Evolutionary conservation across 2,113 vertebrate species (phyloP).

Genomic region (Istiophorus platypterus): DNA sequence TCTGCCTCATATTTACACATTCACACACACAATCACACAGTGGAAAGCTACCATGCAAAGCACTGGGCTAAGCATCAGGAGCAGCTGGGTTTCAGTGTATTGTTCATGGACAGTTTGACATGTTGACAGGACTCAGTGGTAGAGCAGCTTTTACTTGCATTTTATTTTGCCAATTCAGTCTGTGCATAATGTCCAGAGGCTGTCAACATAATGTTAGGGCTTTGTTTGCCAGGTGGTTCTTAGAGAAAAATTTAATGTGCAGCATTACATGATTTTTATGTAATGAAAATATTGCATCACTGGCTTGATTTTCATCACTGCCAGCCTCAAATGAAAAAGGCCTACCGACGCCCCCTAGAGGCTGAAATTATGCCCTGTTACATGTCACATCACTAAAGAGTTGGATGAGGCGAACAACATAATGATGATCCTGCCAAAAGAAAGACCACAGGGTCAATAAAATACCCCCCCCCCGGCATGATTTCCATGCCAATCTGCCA

Average conservation of each 20-base stretch:
- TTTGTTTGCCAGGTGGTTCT: neutral
- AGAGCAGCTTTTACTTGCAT: neutral
- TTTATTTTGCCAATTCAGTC: neutral
- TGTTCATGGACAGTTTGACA: neutral
- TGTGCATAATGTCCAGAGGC: neutral
- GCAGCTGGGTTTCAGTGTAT: neutral
- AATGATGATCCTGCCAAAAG: neutral
- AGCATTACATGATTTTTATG: constrained; percentile 8
- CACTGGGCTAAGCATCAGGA: neutral
- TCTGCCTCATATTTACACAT: neutral
- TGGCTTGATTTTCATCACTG: neutral
- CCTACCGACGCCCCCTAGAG: neutral
- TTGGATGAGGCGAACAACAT: neutral
- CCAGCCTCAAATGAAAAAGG: neutral
- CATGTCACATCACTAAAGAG: neutral
- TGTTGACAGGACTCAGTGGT: neutral
- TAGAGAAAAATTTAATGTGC: neutral
- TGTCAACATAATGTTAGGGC: neutral
- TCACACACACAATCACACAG: neutral
- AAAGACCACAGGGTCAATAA: neutral
- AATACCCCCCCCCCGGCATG: neutral
- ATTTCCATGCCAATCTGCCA: neutral
- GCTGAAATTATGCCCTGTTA: constrained; percentile 6
- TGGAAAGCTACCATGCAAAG: neutral
- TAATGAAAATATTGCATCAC: neutral